A percentile compares a stretch with the other conserved stretches of the same genome.
These are phyloP conservation scores for Sebastolobus alascanus DNA, from an alignment of 2,797 vertebrate species.

Conservation along the genomic window DNA sequence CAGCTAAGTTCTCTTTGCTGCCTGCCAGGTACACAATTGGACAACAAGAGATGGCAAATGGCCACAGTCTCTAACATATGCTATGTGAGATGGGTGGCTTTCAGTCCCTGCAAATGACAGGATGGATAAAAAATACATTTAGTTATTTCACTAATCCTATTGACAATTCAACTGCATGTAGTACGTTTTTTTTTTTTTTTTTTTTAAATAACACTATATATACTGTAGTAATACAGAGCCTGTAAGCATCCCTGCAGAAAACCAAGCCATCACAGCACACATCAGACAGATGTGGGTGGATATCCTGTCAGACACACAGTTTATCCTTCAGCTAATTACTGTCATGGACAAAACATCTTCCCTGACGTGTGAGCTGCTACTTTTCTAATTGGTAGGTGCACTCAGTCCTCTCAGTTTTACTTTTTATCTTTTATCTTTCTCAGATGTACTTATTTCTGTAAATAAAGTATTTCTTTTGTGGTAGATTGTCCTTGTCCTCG, in stretches of 20 bases:
- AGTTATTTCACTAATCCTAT: neutral
- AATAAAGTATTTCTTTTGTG: neutral
- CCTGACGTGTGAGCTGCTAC: neutral
- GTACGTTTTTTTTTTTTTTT: too few relatives aligned
- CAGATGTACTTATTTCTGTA: neutral
- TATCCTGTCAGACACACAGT: slow-evolving; percentile 7
- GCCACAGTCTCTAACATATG: slow-evolving; percentile 48
- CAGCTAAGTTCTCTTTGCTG: slow-evolving; percentile 37
- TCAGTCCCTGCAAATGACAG: slow-evolving; percentile 27
- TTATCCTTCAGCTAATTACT: slow-evolving; percentile 31
- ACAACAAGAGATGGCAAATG: slow-evolving; percentile 64
- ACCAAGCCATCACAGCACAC: neutral
- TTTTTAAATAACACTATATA: neutral
- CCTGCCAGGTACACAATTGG: slow-evolving; percentile 78
- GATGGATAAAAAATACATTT: neutral
- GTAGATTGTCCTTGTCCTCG: neutral
- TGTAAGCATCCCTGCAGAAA: neutral
- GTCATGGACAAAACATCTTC: slow-evolving; percentile 4
- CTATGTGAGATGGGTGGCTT: slow-evolving; percentile 36
- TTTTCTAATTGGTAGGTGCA: neutral
- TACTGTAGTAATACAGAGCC: neutral
- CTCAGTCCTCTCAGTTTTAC: neutral
- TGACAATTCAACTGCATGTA: neutral
- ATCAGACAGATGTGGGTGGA: slow-evolving; percentile 37
- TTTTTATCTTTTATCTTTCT: neutral